Evolutionary conservation across 2,113 vertebrate genomes (phyloP), one percentile per base, ranked within the genome.

Genomic region (Channa maculata): DNA sequence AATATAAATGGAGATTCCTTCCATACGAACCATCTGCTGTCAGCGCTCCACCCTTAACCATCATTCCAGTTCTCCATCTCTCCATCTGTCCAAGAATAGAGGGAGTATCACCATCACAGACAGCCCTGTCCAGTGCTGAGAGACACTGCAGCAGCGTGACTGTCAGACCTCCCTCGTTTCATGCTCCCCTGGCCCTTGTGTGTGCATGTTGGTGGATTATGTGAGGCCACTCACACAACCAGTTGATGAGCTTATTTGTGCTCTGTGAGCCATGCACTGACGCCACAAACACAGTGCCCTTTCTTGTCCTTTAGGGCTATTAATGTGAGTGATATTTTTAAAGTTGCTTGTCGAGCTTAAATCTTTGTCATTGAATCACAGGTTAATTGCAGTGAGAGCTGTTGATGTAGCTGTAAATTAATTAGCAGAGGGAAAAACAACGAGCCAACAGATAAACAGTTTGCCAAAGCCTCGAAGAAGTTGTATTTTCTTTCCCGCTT

Each of bases 221-320:
- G 53, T 63, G 77, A 80, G 76, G 65, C 79, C 83, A 82, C 84
- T 84, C 85, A 65, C 82, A 87, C 60, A 70, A 45, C 39, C 69
- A 41, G 65, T 54, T 82, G 83, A 88, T 89, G 86, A 88, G 76
- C 73, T 86, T 62, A 72, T 73, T 74, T 12, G 11, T 78, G 79
- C 59, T 86, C 53, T 43, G 54, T 70, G 71, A 84, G 65, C 52
- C 73, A 15, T 86, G 67, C 34, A 79, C 73, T 71, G 70, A 82
- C 75, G 74, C 69, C 58, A 85, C 80, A 82, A 79, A 80, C 57
- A 54, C 57, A 8, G 36, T 62, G 71, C 71, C 84, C 74, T 74
- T 64, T 64, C 44, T 54, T 65, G 75, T 77, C 71, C 64, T 79
- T 62, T 8, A 33, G 11, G 73, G 55, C 63, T 54, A 13, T 74